phyloP scores from a whole-genome alignment of 64 coral and sea anemone species.

The Platygyra sinensis region DNA sequence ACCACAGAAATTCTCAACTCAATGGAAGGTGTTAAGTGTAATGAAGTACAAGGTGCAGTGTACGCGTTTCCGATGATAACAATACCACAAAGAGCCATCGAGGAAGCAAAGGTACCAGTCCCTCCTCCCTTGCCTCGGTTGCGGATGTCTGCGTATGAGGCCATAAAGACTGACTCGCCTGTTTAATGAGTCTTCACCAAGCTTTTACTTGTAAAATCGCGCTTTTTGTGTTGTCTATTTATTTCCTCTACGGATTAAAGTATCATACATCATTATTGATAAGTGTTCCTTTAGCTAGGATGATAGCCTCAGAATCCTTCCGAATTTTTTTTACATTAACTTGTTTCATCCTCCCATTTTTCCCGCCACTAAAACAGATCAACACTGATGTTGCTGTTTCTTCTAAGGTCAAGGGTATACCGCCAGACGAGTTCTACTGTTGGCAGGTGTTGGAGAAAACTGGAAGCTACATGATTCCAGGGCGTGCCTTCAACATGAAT shows the following conservation, averaged over 20 bases:
- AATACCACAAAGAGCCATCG: constrained; percentile 53
- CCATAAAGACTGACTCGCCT: too few relatives aligned
- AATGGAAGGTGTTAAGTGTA: constrained; percentile 52
- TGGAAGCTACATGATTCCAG: constrained; percentile 46
- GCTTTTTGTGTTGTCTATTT: too few relatives aligned
- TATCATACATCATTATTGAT: too few relatives aligned
- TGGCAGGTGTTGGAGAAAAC: constrained; percentile 64
- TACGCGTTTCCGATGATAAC: constrained; percentile 77
- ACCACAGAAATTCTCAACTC: constrained; percentile 62
- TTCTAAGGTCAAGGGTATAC: constrained; percentile 47
- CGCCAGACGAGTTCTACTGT: constrained; percentile 74
- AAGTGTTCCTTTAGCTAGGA: too few relatives aligned
- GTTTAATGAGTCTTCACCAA: too few relatives aligned
- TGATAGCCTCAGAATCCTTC: too few relatives aligned
- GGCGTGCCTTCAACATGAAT: constrained; percentile 53
- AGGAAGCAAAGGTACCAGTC: constrained; percentile 57
- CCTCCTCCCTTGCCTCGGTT: not conserved
- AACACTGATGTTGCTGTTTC: not conserved
- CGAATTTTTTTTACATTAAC: too few relatives aligned
- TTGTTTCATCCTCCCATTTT: not conserved
- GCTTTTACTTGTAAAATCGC: too few relatives aligned
- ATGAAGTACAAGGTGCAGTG: constrained; percentile 60
- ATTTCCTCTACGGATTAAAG: too few relatives aligned
- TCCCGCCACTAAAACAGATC: not conserved
- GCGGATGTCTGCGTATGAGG: not conserved